These are phyloP conservation scores for Pomatorhinus ruficollis DNA, from an alignment of 2,113 vertebrate species.

Conservation along the genomic window DNA sequence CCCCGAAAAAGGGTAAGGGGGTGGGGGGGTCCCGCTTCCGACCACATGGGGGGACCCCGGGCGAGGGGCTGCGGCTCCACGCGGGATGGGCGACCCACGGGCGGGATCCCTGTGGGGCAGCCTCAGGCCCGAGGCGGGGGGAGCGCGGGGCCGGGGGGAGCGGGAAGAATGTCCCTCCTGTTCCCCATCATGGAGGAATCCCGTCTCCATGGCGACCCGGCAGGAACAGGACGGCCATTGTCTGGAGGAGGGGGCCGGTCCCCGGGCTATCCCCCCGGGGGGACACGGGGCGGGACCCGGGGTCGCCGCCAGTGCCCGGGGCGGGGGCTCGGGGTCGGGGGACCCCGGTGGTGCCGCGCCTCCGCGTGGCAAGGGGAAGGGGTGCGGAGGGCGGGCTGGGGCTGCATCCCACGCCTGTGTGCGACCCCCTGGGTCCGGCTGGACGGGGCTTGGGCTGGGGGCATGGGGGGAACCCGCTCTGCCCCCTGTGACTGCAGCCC, in stretches of 20 bases:
- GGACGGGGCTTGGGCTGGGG: background rate
- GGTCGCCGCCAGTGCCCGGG: background rate
- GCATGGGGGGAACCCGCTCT: background rate
- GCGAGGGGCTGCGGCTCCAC: background rate
- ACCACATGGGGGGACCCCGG: background rate
- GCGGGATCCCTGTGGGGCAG: background rate
- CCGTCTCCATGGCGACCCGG: constrained; percentile 36
- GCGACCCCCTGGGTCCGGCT: background rate
- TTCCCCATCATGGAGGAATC: constrained; percentile 44
- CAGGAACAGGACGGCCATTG: constrained; percentile 6
- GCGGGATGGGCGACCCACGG: background rate
- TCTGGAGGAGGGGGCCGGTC: background rate
- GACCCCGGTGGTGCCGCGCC: background rate
- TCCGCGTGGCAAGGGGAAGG: background rate
- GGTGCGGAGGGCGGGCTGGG: background rate
- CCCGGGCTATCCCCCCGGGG: background rate
- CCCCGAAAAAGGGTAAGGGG: background rate
- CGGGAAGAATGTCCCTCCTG: background rate
- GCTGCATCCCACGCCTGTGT: background rate
- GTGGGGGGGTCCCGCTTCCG: background rate
- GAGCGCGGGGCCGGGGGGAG: background rate
- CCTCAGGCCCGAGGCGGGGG: background rate
- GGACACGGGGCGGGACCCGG: background rate
- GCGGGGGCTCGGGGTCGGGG: background rate
- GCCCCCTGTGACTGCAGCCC: background rate